Conservation (phyloP, 2,113 vertebrate species). For the Oncorhynchus mykiss region DNA sequence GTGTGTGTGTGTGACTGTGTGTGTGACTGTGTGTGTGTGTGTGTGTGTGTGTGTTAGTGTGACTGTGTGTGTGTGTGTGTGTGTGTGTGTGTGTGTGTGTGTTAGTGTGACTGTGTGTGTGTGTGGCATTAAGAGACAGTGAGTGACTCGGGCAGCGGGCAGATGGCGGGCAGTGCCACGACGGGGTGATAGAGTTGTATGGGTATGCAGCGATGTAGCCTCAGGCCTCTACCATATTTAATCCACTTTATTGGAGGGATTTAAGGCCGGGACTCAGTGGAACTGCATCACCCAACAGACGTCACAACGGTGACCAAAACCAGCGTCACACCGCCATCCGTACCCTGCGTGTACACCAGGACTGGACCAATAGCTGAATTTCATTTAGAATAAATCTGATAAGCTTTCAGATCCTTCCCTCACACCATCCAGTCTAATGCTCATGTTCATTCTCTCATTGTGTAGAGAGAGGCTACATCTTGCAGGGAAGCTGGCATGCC, state of each 20-base stretch:
- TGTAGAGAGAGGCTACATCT: no score
- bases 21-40: neutral
- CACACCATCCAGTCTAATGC: conserved; percentile 31
- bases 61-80: neutral
- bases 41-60: no score
- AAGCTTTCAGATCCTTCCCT: conserved; percentile 40
- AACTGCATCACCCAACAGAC: conserved; percentile 51
- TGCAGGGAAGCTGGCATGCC: no score
- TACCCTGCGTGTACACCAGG: neutral
- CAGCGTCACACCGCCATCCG: conserved; percentile 54
- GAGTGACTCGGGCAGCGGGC: conserved; percentile 5
- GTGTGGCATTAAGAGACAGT: neutral
- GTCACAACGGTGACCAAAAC: conserved; percentile 61
- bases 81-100: neutral
- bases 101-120: neutral
- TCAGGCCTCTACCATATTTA: conserved; percentile 58
- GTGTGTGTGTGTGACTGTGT: no score
- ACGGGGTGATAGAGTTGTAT: neutral
- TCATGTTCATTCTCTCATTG: conserved; percentile 2
- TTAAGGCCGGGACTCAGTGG: conserved; percentile 21
- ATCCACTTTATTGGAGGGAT: conserved; percentile 75
- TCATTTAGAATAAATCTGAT: conserved; percentile 56
- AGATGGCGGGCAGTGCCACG: no score
- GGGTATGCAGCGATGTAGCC: conserved; percentile 23
- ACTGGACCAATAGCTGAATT: conserved; percentile 46